Conservation (phyloP, 1,140 invertebrate species). For the Bombus confusus region DNA sequence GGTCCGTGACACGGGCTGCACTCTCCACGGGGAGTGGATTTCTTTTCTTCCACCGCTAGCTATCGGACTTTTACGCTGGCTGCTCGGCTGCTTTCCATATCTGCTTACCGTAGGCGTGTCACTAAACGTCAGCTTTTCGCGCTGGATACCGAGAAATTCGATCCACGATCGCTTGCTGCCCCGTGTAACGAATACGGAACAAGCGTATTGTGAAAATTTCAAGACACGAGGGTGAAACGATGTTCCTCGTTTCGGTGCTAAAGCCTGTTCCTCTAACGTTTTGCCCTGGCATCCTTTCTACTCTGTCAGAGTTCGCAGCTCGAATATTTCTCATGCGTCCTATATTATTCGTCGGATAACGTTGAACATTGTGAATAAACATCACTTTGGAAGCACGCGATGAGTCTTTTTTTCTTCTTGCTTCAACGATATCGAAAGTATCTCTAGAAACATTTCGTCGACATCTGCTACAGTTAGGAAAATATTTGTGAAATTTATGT, state of each 20-base stretch:
- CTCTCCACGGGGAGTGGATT: conserved; percentile 7
- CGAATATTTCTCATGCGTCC: neutral
- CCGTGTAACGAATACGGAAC: neutral
- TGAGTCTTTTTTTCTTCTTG: too few species aligned
- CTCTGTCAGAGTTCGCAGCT: neutral
- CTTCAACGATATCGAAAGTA: too few species aligned
- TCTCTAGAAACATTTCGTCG: too few species aligned
- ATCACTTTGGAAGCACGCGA: too few species aligned
- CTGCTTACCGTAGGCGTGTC: conserved; percentile 44
- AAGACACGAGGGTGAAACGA: neutral
- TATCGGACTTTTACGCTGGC: conserved; percentile 29
- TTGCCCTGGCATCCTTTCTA: neutral
- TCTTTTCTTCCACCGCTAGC: conserved; percentile 12
- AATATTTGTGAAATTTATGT: too few species aligned
- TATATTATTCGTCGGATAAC: too few species aligned
- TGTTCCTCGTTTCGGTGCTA: neutral
- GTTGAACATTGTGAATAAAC: too few species aligned
- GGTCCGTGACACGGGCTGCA: conserved; percentile 37
- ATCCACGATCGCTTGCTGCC: conserved; percentile 10
- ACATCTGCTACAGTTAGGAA: too few species aligned
- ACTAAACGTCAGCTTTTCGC: conserved; percentile 29
- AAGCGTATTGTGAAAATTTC: conserved; percentile 15
- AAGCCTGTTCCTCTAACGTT: too few species aligned
- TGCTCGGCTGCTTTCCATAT: conserved; percentile 25
- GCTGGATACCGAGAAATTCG: conserved; percentile 39